Conservation (phyloP, 1,140 invertebrate species). For the Odontomachus brunneus region DNA sequence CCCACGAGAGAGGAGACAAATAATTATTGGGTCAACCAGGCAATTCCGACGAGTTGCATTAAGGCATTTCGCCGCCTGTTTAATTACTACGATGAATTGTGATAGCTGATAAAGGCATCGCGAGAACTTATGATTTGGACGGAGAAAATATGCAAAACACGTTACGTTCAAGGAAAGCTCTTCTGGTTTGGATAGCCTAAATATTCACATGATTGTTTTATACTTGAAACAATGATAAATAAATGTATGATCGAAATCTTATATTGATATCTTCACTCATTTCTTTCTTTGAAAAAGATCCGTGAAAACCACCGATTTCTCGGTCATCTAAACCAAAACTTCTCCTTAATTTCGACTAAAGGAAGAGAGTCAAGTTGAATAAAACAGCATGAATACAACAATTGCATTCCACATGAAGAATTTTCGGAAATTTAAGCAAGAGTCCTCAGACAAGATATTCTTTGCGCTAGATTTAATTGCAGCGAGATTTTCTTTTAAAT, state of each 20-base stretch:
- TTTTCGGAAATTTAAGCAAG: background rate
- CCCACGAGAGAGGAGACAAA: background rate
- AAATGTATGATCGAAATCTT: too few species aligned
- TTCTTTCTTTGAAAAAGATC: too few species aligned
- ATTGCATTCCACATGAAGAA: constrained; percentile 1
- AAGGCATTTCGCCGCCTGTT: background rate
- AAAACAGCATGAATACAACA: background rate
- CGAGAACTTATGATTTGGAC: background rate
- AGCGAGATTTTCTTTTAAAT: background rate
- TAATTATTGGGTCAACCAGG: background rate
- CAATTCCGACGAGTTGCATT: background rate
- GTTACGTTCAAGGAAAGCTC: too few species aligned
- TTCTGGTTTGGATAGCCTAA: too few species aligned
- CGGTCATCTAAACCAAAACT: too few species aligned
- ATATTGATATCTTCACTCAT: too few species aligned
- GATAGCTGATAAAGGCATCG: background rate
- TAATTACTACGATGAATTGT: background rate
- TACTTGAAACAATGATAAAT: too few species aligned
- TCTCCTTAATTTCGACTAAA: background rate
- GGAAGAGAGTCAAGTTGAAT: background rate
- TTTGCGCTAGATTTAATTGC: background rate
- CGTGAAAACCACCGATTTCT: too few species aligned
- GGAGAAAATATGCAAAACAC: background rate
- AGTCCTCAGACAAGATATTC: background rate
- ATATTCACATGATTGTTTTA: too few species aligned